Conservation (phyloP, 1,140 invertebrate species). For the Scaptomyza hsui region DNA sequence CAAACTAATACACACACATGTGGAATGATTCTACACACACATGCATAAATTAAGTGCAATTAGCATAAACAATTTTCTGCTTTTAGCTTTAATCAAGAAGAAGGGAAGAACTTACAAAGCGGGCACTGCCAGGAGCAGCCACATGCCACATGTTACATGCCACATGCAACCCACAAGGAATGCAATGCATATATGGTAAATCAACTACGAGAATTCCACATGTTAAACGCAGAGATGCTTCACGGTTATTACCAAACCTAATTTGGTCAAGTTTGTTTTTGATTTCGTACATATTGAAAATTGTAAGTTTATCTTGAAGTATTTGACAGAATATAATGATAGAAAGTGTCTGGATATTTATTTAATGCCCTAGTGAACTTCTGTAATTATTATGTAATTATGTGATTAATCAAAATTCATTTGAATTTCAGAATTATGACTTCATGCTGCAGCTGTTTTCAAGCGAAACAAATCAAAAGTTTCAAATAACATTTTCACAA, state of each 20-base stretch:
- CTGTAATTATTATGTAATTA: too few relatives aligned
- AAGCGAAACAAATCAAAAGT: slow-evolving; percentile 45
- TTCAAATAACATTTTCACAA: slow-evolving; percentile 52
- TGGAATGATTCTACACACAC: slow-evolving; percentile 34
- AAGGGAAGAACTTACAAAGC: slow-evolving; percentile 7
- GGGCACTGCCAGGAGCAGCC: slow-evolving; percentile 13
- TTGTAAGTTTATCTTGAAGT: not conserved
- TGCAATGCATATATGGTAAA: slow-evolving; percentile 29
- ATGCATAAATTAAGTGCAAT: slow-evolving; percentile 82
- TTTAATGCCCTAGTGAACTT: too few relatives aligned
- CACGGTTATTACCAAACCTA: slow-evolving; percentile 12
- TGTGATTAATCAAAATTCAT: slow-evolving; percentile 2
- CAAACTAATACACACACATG: slow-evolving; percentile 20
- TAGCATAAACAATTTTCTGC: slow-evolving; percentile 82
- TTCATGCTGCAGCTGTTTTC: slow-evolving; percentile 67
- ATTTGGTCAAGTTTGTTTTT: slow-evolving; percentile 11
- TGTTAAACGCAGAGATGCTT: not conserved
- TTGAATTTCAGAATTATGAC: slow-evolving; percentile 36
- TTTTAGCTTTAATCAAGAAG: slow-evolving; percentile 64
- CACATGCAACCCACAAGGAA: slow-evolving; percentile 18
- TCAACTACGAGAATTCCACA: slow-evolving; percentile 12
- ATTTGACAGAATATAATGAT: not conserved
- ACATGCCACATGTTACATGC: slow-evolving; percentile 11
- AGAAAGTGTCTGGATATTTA: too few relatives aligned
- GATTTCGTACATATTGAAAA: not conserved